These are phyloP conservation scores for Erythrocercus mccallii DNA, from an alignment of 2,113 vertebrate species.

Conservation along the genomic window DNA sequence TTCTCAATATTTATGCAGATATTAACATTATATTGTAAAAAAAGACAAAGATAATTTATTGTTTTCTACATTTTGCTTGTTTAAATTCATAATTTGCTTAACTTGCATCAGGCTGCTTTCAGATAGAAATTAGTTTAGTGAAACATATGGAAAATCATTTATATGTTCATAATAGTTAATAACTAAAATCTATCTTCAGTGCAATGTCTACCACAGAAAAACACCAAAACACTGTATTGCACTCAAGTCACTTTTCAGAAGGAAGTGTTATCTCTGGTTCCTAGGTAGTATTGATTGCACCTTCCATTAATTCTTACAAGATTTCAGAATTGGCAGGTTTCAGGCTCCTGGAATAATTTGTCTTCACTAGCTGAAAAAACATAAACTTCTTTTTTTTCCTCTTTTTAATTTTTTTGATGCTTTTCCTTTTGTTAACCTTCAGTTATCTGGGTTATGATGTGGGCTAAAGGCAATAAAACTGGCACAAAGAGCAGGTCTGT, in stretches of 20 bases:
- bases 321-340: neutral
- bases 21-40: neutral
- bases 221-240: neutral
- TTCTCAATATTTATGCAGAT: neutral
- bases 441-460: neutral
- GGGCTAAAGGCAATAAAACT: neutral
- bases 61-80: neutral
- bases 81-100: neutral
- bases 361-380: neutral
- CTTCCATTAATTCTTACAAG: neutral
- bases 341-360: neutral
- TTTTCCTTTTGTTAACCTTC: neutral
- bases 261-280: neutral
- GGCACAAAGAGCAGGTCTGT: neutral
- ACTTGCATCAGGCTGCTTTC: neutral
- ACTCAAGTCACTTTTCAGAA: neutral
- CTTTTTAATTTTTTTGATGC: neutral
- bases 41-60: neutral
- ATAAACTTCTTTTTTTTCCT: neutral
- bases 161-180: neutral
- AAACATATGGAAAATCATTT: neutral
- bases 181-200: neutral
- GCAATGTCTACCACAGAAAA: neutral
- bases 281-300: neutral
- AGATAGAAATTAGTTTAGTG: neutral